Evolutionary conservation across 2,888 invertebrate species (phyloP).

Genomic region (Cenopis cana): DNA sequence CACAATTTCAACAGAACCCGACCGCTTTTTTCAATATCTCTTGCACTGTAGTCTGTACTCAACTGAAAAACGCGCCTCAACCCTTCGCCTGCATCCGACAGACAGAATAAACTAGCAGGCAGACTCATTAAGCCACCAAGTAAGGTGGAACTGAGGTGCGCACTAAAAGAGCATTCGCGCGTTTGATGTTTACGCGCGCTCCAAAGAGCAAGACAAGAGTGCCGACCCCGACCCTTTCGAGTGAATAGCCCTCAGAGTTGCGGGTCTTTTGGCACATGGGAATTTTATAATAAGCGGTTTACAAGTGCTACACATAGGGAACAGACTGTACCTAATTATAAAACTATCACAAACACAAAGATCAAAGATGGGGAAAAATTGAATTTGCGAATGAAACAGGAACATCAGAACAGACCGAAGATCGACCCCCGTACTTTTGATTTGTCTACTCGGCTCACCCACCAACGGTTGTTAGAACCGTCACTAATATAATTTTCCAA

Average conservation of each 20-base stretch:
- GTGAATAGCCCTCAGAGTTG: conserved; percentile 19
- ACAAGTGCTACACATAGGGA: too few species aligned
- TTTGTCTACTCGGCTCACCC: background rate
- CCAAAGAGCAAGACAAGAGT: conserved; percentile 31
- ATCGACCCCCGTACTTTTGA: background rate
- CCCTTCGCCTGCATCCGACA: background rate
- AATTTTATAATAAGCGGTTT: background rate
- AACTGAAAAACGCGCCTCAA: background rate
- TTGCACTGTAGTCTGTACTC: background rate
- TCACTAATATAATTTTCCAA: too few species aligned
- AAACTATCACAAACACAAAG: background rate
- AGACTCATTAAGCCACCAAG: conserved; percentile 35
- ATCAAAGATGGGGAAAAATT: background rate
- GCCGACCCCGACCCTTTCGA: conserved; percentile 27
- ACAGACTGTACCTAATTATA: background rate
- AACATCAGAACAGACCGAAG: background rate
- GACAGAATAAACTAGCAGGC: conserved; percentile 19
- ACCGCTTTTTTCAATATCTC: background rate
- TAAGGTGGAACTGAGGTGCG: conserved; percentile 7
- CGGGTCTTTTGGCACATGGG: conserved; percentile 4
- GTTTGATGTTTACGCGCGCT: conserved; percentile 35
- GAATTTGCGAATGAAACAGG: background rate
- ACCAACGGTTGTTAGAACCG: too few species aligned
- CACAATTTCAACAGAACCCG: background rate
- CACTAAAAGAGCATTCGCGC: conserved; percentile 32